Base-by-base conservation (phyloP, 1,140 invertebrate species). In the Drosophila rhopaloa region DNA sequence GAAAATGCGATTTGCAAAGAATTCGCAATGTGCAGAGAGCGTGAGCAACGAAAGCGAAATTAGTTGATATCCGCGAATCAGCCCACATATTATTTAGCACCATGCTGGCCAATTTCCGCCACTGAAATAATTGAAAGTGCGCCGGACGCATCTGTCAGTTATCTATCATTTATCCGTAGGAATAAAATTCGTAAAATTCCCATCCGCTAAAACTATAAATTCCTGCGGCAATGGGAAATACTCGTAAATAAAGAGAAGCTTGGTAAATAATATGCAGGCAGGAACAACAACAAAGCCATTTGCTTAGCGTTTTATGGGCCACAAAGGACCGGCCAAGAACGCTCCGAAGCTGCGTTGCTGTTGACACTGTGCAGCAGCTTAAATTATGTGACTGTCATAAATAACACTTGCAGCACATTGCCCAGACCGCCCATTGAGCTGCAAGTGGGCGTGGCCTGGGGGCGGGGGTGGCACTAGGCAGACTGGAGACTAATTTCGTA, bases 361-460 rank as follows among this genome's bases (percentile, higher is more conserved):
- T 75, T 76, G 68, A 79, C 57, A 74, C 70, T 74, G 63, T 72
- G 78, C 61, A 57, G 79, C 73, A 77, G 61, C 51, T 82, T 78
- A 59, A 83, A 75, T 71, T 70, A 83, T 83, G 80, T 70, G 70
- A 62, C 77, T 76, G 80, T 76, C 66, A 84, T 86, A 85, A 85
- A 85, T 85, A 86, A 81, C 78, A 66, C 66, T 84, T 65, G 72
- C 65, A 62, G 68, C 76, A 71, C 56, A 53, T 70, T 51, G 63
- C 55, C 66, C 59, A 48, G 13, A 29, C 43, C 73, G 65, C 53
- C 59, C 61, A 61, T 53, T 29, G 54, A 38, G 67, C 53, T 66
- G 72, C 51, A 44, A 46, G 47, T 44, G 41, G 59, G 32, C 46
- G 53, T 29, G 48, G 51, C 54, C 24, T 1, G 8, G 29, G 13